These are phyloP conservation scores for Prosopocoilus inquinatus DNA, from an alignment of 2,888 invertebrate species.

Conservation along the genomic window DNA sequence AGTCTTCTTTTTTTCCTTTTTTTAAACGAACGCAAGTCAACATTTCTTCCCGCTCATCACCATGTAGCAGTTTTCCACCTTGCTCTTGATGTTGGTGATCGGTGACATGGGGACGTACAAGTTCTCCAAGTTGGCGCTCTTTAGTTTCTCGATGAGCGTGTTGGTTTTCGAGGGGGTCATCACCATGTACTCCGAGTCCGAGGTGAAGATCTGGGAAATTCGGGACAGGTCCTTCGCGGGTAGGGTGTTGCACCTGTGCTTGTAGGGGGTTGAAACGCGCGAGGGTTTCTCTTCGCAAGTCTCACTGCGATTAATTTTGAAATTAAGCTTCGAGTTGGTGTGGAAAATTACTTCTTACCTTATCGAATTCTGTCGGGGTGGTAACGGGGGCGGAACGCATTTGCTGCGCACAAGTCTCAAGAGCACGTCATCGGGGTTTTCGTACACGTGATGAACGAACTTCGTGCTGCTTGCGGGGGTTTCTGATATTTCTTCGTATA, in stretches of 20 bases:
- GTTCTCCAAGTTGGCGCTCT: slow-evolving; percentile 28
- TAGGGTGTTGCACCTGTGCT: slow-evolving; percentile 44
- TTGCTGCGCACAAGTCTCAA: slow-evolving; percentile 35
- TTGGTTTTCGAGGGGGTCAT: slow-evolving; percentile 42
- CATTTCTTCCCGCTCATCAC: slow-evolving; percentile 39
- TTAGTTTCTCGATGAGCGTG: slow-evolving; percentile 22
- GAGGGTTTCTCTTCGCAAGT: slow-evolving; percentile 2
- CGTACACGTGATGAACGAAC: slow-evolving; percentile 42
- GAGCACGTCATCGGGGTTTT: slow-evolving; percentile 49
- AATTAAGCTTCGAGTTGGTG: too few relatives aligned
- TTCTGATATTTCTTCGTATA: slow-evolving; percentile 68
- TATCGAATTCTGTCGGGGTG: slow-evolving; percentile 43
- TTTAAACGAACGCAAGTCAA: not conserved
- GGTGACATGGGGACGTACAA: slow-evolving; percentile 46
- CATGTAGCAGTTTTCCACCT: slow-evolving; percentile 41
- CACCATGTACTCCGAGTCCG: slow-evolving; percentile 43
- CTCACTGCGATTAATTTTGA: slow-evolving; percentile 12
- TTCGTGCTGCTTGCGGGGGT: slow-evolving; percentile 22
- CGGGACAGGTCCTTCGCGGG: slow-evolving; percentile 45
- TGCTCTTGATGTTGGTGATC: slow-evolving; percentile 36
- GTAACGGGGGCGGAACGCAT: slow-evolving; percentile 52
- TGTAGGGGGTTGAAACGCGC: slow-evolving; percentile 26
- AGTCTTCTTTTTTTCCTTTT: too few relatives aligned
- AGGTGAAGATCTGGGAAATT: slow-evolving; percentile 43
- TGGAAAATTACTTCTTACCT: slow-evolving; percentile 21